Conservation (phyloP, 2,113 vertebrate genomes). For the Notiomystis cincta region DNA sequence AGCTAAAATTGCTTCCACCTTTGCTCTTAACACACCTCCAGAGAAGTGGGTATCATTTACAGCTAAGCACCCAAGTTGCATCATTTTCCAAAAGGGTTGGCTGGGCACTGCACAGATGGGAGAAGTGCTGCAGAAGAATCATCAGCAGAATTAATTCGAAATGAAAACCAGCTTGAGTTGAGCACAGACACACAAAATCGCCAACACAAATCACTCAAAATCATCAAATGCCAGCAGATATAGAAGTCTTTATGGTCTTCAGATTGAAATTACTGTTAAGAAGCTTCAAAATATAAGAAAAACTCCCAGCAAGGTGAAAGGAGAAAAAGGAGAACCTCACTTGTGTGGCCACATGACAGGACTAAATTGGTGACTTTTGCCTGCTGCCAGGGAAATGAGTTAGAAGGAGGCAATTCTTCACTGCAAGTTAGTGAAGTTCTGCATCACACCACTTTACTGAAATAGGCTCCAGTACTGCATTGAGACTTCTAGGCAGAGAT, state of each 20-base stretch:
- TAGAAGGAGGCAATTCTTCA: background rate
- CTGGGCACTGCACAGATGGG: background rate
- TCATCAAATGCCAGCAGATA: background rate
- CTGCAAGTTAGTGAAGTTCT: background rate
- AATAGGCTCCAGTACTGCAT: background rate
- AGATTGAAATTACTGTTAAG: background rate
- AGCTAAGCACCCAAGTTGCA: background rate
- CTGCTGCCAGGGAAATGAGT: background rate
- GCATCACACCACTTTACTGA: background rate
- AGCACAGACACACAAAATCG: background rate
- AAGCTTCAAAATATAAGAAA: background rate
- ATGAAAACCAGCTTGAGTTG: background rate
- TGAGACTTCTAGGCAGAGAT: background rate
- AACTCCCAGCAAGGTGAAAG: background rate
- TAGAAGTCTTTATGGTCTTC: rapidly evolving
- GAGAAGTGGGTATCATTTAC: background rate
- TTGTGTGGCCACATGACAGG: background rate
- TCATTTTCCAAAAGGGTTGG: background rate
- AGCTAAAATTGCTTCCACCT: background rate
- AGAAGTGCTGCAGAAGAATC: background rate
- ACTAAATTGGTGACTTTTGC: background rate
- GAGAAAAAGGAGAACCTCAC: background rate
- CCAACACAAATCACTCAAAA: background rate
- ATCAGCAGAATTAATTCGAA: background rate
- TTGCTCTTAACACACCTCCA: background rate